These are phyloP conservation scores for Ceyx cyanopectus DNA, from an alignment of 2,113 vertebrate genomes.

Conservation along the genomic window DNA sequence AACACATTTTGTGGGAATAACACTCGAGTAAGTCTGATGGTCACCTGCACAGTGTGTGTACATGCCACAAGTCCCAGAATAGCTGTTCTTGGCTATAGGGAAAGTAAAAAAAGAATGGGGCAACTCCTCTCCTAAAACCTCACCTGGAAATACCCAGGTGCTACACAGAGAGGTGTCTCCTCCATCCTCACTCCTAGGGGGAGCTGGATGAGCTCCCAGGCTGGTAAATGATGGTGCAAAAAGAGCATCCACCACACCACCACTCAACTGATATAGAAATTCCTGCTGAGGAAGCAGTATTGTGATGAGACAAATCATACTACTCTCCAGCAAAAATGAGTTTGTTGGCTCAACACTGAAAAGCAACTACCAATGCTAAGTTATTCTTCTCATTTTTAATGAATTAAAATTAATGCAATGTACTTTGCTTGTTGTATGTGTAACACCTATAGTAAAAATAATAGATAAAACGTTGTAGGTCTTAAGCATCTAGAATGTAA, in stretches of 20 bases:
- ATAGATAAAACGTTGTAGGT: neutral
- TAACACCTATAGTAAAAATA: neutral
- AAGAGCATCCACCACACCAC: neutral
- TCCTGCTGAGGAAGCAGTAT: neutral
- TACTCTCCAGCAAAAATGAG: neutral
- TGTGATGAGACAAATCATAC: rapidly evolving
- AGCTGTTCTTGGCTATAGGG: rapidly evolving
- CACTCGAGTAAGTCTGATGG: neutral
- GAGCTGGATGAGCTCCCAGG: neutral
- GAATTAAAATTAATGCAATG: neutral
- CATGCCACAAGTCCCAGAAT: neutral
- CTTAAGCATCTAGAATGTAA: neutral
- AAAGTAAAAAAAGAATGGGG: neutral
- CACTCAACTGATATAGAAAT: neutral
- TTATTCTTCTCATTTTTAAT: neutral
- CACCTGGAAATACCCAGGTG: neutral
- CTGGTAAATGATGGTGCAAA: neutral
- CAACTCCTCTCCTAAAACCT: neutral
- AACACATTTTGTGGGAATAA: neutral
- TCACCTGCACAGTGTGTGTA: neutral
- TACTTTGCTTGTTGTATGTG: neutral
- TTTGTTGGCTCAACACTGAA: neutral
- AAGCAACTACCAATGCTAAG: neutral
- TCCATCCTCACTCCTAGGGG: rapidly evolving
- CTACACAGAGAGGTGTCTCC: neutral